These are phyloP conservation scores for Drosophila paulistorum DNA, from an alignment of 1,140 invertebrate genomes.

Conservation along the genomic window DNA sequence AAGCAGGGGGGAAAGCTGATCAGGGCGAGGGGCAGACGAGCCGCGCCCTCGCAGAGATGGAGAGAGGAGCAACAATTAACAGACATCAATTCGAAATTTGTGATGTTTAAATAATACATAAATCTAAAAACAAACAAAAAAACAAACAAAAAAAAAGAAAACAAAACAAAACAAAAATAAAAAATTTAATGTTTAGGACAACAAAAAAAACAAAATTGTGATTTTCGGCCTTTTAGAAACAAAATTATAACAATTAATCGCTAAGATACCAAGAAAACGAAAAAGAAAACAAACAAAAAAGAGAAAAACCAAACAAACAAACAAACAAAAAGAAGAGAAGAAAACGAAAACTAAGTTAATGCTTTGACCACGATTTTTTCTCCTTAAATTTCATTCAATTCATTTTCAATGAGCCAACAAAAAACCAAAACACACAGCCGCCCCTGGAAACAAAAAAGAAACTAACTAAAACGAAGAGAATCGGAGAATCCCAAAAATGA, in stretches of 20 bases:
- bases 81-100: slow-evolving; percentile 76
- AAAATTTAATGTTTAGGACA: slow-evolving; percentile 79
- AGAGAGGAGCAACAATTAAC: slow-evolving; percentile 39
- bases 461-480: slow-evolving; percentile 12
- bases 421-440: slow-evolving; percentile 6
- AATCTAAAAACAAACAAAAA: slow-evolving; percentile 37
- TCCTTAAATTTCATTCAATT: slow-evolving; percentile 6
- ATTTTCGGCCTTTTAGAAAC: slow-evolving; percentile 83
- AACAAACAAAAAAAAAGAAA: slow-evolving; percentile 40
- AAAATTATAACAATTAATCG: slow-evolving; percentile 71
- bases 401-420: slow-evolving; percentile 31
- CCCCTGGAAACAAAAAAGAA: slow-evolving; percentile 21
- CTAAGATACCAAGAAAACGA: slow-evolving; percentile 32
- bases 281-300: slow-evolving; percentile 24
- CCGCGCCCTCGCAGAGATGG: background rate
- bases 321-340: slow-evolving; percentile 19
- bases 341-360: slow-evolving; percentile 48
- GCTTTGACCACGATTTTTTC: slow-evolving; percentile 51
- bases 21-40: background rate
- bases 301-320: too few species aligned
- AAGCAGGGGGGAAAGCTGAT: slow-evolving; percentile 22
- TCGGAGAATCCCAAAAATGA: slow-evolving; percentile 15
- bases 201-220: slow-evolving; percentile 83
- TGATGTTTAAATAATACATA: slow-evolving; percentile 65
- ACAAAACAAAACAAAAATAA: background rate